Evolutionary conservation across 2,113 vertebrate genomes (phyloP).

Genomic region (Hystrix brachyura): DNA sequence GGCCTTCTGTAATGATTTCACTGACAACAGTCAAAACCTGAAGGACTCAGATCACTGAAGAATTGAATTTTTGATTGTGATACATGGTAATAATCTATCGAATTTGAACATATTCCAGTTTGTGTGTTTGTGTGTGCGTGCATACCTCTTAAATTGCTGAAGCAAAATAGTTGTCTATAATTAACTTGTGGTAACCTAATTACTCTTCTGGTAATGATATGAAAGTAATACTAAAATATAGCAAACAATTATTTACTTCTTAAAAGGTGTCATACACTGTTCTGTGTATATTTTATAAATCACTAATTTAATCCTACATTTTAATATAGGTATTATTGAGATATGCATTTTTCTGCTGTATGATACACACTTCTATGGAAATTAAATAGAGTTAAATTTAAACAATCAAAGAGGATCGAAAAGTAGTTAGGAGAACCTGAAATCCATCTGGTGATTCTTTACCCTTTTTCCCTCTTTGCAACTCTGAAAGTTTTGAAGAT

Average conservation of each 20-base stretch:
- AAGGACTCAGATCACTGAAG: not conserved
- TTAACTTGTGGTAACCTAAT: not conserved
- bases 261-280: not conserved
- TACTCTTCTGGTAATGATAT: not conserved
- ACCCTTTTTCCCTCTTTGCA: not conserved
- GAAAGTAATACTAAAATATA: not conserved
- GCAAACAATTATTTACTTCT: not conserved
- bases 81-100: not conserved
- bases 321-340: not conserved
- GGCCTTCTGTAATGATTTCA: not conserved
- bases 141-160: not conserved
- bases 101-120: not conserved
- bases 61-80: not conserved
- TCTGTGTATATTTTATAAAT: not conserved
- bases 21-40: not conserved
- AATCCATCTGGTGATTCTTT: not conserved
- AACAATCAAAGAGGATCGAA: not conserved
- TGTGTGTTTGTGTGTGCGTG: too few species aligned
- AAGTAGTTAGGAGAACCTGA: not conserved
- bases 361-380: not conserved
- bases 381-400: not conserved
- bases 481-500: not conserved
- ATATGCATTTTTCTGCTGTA: not conserved
- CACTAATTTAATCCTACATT: constrained; percentile 6
- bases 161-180: not conserved